Conservation (phyloP, 2,888 invertebrate genomes). For the Neoascia interrupta region DNA sequence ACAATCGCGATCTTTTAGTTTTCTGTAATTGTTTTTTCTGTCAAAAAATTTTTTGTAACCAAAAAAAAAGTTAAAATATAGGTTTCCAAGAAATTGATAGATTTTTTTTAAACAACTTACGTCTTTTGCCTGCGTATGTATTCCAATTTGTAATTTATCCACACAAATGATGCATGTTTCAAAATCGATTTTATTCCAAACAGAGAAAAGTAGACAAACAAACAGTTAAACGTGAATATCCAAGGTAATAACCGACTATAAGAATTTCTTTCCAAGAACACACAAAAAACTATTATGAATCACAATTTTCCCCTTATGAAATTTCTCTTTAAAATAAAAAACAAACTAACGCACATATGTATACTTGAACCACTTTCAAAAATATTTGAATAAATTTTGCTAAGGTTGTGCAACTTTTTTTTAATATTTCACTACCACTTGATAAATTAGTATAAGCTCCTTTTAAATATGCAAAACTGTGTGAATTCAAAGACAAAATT, state of each 20-base stretch:
- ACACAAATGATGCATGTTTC: slow-evolving; percentile 56
- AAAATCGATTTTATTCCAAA: slow-evolving; percentile 40
- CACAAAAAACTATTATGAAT: not conserved
- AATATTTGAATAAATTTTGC: slow-evolving; percentile 14
- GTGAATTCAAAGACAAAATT: not conserved
- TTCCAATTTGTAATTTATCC: slow-evolving; percentile 58
- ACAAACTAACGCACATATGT: not conserved
- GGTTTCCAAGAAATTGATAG: not conserved
- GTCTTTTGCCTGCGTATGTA: no score
- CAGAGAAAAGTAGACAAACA: slow-evolving; percentile 15
- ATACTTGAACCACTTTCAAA: slow-evolving; percentile 28
- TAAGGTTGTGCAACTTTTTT: slow-evolving; percentile 1
- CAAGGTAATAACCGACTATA: slow-evolving; percentile 44
- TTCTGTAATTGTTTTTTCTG: no score
- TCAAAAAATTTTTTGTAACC: no score
- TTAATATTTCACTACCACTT: slow-evolving; percentile 24
- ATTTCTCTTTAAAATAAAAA: slow-evolving; percentile 1
- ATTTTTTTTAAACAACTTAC: no score
- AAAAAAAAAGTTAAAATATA: no score
- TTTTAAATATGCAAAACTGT: slow-evolving; percentile 22
- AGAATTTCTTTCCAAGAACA: slow-evolving; percentile 1
- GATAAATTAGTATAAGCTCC: slow-evolving; percentile 4
- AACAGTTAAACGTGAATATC: slow-evolving; percentile 54
- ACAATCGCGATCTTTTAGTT: no score
- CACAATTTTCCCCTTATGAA: not conserved